Base-by-base conservation (phyloP, 2,113 vertebrate species). In the Sterna hirundo region DNA sequence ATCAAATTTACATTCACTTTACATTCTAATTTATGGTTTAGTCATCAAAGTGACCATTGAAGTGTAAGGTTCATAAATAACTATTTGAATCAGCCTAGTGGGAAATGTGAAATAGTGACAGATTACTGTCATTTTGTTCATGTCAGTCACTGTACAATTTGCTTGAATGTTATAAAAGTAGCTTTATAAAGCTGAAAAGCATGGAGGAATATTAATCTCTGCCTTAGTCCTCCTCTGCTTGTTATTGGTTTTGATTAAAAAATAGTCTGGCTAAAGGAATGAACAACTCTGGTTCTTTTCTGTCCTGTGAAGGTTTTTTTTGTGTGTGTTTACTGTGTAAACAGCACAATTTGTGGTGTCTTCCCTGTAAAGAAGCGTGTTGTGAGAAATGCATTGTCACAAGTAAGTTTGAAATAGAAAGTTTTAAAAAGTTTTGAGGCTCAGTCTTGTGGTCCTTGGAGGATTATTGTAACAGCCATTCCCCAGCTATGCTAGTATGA, bases 11-110 rank as follows among this genome's bases (percentile, higher is more conserved):
- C 92, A 89, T 88, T 97, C 93, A 76, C 81, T 96, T 97, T 96
- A 85, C 85, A 95, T 97, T 92, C 75, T 97, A 90, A 96, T 98
- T 97, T 97, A 94, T 97, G 87, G 82, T 92, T 93, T 97, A 98
- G 93, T 96, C 92, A 96, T 98, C 95, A 97, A 96, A 97, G 88
- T 97, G 92, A 96, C 93, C 83, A 29, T 74, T 97, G 82, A 92
- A 94, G 80, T 96, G 89, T 96, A 95, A 93, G 74, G 36, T 95
- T 95, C 91, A 86, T 93, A 92, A 97, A 83, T 94, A 97, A 88
- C 93, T 89, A 34, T 86, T 83, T 84, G 66, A 94, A 92, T 88
- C 80, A 83, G 44, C 81, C 76, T 93, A 42, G 83, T 94, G 57
- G 65, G 77, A 94, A 95, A 91, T 93, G 70, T 94, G 94, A 88